Evolutionary conservation across 2,797 vertebrate species (phyloP).

Genomic region (Tangara arthus): DNA sequence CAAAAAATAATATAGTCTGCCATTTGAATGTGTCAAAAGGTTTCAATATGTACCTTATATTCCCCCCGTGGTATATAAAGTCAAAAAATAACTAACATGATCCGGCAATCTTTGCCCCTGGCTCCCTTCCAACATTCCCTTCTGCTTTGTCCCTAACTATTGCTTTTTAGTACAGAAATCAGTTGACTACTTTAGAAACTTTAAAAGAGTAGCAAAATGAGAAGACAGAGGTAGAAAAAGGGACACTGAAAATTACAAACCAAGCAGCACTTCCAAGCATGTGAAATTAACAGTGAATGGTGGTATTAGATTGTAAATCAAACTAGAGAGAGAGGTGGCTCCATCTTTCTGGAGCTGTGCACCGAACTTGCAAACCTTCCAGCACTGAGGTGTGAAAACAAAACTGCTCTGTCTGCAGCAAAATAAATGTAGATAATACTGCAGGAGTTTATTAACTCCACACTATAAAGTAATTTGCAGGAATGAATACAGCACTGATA

Average conservation of each 20-base stretch:
- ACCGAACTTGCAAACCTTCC: not conserved
- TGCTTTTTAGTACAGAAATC: not conserved
- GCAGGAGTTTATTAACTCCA: not conserved
- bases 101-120: not conserved
- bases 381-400: not conserved
- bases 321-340: not conserved
- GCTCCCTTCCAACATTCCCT: not conserved
- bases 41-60: not conserved
- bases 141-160: not conserved
- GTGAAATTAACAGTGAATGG: not conserved
- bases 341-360: not conserved
- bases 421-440: not conserved
- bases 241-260: not conserved
- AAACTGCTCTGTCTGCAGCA: not conserved
- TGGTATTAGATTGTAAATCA: not conserved
- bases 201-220: not conserved
- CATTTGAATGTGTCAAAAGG: not conserved
- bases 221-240: not conserved
- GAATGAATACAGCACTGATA: not conserved
- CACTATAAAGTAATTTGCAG: not conserved
- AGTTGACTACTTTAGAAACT: not conserved
- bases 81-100: not conserved
- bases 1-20: not conserved
- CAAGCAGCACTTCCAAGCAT: not conserved
- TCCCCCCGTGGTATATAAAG: rapidly evolving